Evolutionary conservation across 1,140 invertebrate species (phyloP), one percentile per base, ranked within the genome.

Genomic region (Aradophagus sp.): DNA sequence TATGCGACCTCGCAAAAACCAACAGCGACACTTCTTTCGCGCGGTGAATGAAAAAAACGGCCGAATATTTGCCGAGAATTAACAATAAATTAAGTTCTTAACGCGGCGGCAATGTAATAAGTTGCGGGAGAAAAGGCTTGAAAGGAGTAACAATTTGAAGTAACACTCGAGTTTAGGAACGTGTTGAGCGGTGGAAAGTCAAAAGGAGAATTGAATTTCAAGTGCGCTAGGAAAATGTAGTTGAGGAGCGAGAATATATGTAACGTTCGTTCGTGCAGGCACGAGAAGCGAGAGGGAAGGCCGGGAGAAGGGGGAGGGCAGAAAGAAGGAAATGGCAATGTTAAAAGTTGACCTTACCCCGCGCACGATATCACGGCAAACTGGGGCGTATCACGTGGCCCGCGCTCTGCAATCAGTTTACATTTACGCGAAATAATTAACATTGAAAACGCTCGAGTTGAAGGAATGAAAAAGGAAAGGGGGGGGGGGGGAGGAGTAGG

Each of bases 191-290:
- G 39, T 55, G 16, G 59, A 65, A 67, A 41, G 62, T 67, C 45
- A 38, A 31, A 58, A 67, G 31, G 52, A 58, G 36, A 67, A 67
- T 67, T 67, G 62, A 58, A 67, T 67, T 58, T 66, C 35, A 56
- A 56, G 62, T 66, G 29, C 52, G 32, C 44, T 19, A 47, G 48
- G 26, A 63, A 55, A 63, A 47, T 55, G 47, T 29, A 35, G 36
- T 32, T 47, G 42, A 55, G 35, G 19, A 55, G 20, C 34, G 17
- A 16, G 26, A 27, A 56, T 56, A 36, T 42, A 29, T 66, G 62
- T 55, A 20, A 35, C 14, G 19, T 27, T 34, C 23, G 19, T 20
- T 39, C 39, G 38, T 23, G 62, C 16, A 31, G 29, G 44, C 29
- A 41, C 19, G 45, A 36, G 29, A 15, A 61, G 23, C 27, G 2